Evolutionary conservation across 2,888 invertebrate species (phyloP).

Genomic region (Cerastis leucographa): DNA sequence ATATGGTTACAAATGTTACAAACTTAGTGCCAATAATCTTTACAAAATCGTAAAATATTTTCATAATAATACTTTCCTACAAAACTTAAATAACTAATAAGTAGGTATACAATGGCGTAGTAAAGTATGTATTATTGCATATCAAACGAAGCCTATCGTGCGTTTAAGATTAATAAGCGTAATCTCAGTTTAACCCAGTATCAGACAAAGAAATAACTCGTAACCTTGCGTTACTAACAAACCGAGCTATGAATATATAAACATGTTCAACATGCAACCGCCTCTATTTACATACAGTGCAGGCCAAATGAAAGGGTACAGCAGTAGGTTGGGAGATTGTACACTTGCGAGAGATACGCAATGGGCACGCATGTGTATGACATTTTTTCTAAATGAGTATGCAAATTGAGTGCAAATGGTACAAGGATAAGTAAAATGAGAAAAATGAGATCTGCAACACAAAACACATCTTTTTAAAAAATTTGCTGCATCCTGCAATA

Average conservation of each 20-base stretch:
- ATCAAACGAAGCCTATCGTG: slow-evolving; percentile 28
- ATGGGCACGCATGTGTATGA: neutral
- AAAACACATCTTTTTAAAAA: neutral
- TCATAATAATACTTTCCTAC: no score
- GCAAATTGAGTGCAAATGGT: neutral
- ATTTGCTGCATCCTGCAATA: neutral
- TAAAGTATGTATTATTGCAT: neutral
- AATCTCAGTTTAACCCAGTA: slow-evolving; percentile 69
- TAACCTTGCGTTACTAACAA: slow-evolving; percentile 72
- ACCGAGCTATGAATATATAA: slow-evolving; percentile 75
- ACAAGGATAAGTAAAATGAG: neutral
- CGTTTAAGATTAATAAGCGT: slow-evolving; percentile 52
- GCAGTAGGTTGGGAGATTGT: slow-evolving; percentile 19
- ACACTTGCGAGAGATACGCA: slow-evolving; percentile 37
- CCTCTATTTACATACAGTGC: slow-evolving; percentile 62
- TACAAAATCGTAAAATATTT: no score
- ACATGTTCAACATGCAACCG: slow-evolving; percentile 74
- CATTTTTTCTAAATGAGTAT: neutral
- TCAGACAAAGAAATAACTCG: slow-evolving; percentile 73
- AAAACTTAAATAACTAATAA: neutral
- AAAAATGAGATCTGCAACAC: neutral
- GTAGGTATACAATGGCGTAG: neutral
- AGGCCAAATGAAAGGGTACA: slow-evolving; percentile 55
- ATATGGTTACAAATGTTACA: no score
- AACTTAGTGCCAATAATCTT: no score